phyloP scores from a whole-genome alignment of 2,888 invertebrate genomes.

The Lydus trimaculatus region DNA sequence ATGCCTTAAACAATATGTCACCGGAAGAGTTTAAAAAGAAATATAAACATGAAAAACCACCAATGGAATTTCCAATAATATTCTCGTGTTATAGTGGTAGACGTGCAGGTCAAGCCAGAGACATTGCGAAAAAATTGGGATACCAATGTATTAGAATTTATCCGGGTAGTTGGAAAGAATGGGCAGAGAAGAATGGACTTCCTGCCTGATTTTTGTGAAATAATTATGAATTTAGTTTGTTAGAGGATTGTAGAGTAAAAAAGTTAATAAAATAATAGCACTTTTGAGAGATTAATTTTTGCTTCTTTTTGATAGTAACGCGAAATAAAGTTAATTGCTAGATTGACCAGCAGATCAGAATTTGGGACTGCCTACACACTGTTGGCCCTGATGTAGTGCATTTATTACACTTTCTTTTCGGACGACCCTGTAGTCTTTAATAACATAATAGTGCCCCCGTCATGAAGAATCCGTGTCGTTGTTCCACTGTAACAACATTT shows the following conservation, averaged over 20 bases:
- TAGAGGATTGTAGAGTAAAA: no score
- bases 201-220: neutral
- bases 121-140: conserved; percentile 21
- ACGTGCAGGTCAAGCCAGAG: conserved; percentile 20
- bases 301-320: no score
- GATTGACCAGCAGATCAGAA: no score
- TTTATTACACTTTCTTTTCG: no score
- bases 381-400: no score
- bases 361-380: no score
- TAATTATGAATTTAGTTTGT: neutral
- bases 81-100: conserved; percentile 24
- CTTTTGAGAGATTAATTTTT: no score
- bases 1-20: conserved; percentile 10
- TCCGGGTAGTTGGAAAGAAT: conserved; percentile 28
- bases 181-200: conserved; percentile 15
- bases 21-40: conserved; percentile 18
- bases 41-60: conserved; percentile 19
- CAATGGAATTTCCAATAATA: conserved; percentile 13
- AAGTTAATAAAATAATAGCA: neutral
- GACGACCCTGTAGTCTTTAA: no score
- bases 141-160: conserved; percentile 18
- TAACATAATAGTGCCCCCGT: neutral
- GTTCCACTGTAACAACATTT: neutral
- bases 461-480: neutral
- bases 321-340: no score